Conservation (phyloP, 2,797 vertebrate genomes). For the Epinephelus coioides region DNA sequence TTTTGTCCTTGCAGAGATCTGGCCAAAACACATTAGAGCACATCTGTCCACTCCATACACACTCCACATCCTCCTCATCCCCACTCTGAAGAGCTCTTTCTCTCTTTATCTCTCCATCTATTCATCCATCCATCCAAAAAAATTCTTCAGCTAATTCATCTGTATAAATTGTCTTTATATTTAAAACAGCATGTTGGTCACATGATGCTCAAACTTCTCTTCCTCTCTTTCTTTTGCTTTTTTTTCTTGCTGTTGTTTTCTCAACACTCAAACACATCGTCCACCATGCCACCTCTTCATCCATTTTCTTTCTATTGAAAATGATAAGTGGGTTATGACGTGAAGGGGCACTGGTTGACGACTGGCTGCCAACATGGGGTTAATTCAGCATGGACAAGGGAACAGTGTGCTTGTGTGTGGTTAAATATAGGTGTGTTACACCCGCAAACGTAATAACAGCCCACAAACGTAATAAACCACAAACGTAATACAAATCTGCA, state of each 20-base stretch:
- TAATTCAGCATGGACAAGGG: background rate
- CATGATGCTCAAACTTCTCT: background rate
- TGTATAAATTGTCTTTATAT: conserved; percentile 24
- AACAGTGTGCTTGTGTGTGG: background rate
- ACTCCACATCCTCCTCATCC: conserved; percentile 74
- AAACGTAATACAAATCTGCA: too few relatives aligned
- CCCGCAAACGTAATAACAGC: too few relatives aligned
- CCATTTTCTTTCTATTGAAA: background rate
- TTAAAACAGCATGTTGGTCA: conserved; percentile 9
- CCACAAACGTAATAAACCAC: too few relatives aligned
- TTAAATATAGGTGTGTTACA: background rate
- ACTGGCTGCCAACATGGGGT: background rate
- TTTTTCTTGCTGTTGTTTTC: background rate
- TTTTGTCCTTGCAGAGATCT: conserved; percentile 79
- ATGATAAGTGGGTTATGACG: background rate
- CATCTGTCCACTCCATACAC: conserved; percentile 86
- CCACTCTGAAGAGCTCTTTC: conserved; percentile 70
- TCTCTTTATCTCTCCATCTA: conserved; percentile 33
- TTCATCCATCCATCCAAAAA: conserved; percentile 25
- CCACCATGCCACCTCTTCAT: background rate
- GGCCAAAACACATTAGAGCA: conserved; percentile 88
- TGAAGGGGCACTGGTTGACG: background rate
- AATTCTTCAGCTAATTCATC: conserved; percentile 53
- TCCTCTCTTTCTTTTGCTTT: background rate
- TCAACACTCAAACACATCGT: background rate